Base-by-base conservation (phyloP, 35 echinoderm and acorn worm genomes). In the Patiria miniata region DNA sequence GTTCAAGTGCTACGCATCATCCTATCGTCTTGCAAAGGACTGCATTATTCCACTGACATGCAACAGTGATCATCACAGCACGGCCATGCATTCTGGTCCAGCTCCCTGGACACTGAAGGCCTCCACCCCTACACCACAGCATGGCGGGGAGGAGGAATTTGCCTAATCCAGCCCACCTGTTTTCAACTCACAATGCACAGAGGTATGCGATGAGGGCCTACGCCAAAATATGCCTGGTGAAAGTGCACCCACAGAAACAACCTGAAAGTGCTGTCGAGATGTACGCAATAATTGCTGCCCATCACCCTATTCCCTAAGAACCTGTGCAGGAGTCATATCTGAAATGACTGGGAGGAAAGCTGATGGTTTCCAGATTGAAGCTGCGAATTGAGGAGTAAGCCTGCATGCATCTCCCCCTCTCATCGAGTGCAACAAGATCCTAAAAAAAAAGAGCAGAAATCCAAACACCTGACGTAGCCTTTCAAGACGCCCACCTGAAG, bases 181-280 rank as follows among this genome's bases (percentile, higher is more conserved):
- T 19, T 52, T 90, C 5, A 83, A 44, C 18, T 82, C 87, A 16
- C 55, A 44, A 40, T 90, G 79, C 60, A 90, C 87, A 15, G 79
- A 83, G 76, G 82, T 83, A 39, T 83, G 79, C 14, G 79, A 39
- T 26, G 22, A 83, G 56, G 18, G 83, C 56, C n/a, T 90, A 79
- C n/a, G 58, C 87, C 19, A 90, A 89, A 83, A 82, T 90, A 83
- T 90, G 87, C 57, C 80, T 83, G 38, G 87, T 90, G 15, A 77
- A 77, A 52, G 61, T 90, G 5, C 83, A 44, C 61, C 79, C 87
- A 30, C 54, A 83, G 9, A 34, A 38, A 1, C 6, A 38, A 8
- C 29, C 39, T 37, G 7, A 59, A 17, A 57, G 39, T 28, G 39
- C 40, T 32, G 83, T 90, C 22, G 29, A 39, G 16, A 73, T 84